A percentile compares a stretch with the other conserved stretches of the same genome.
phyloP scores from a whole-genome alignment of 2,888 invertebrate species.

The Linnaemya vulpina region DNA sequence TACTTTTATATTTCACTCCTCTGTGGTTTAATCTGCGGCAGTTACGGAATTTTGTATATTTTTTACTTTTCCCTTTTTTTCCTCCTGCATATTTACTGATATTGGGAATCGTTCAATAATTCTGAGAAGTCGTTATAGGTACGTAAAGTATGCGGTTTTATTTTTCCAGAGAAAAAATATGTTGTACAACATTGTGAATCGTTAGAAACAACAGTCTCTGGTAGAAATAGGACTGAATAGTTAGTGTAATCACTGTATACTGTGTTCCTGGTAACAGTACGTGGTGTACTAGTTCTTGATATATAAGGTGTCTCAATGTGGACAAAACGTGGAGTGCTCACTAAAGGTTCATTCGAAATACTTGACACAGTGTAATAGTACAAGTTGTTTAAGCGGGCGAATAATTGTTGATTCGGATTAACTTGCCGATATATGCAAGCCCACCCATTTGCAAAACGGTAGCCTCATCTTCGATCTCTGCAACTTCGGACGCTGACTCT shows the following conservation, averaged over 20 bases:
- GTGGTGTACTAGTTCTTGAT: no score
- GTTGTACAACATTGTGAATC: not conserved
- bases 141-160: not conserved
- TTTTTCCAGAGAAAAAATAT: not conserved
- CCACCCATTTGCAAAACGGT: not conserved
- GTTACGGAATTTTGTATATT: no score
- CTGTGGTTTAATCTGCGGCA: no score
- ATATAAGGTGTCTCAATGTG: no score
- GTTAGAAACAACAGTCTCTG: not conserved
- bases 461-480: not conserved
- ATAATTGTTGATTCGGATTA: conserved; percentile 7
- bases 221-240: not conserved
- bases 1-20: no score
- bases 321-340: no score
- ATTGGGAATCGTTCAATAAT: not conserved
- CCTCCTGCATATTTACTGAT: not conserved
- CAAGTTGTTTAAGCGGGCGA: not conserved
- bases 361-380: not conserved
- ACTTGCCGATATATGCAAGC: no score
- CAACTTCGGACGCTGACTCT: not conserved
- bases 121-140: not conserved
- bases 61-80: no score
- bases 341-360: not conserved
- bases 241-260: not conserved
- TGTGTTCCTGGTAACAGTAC: not conserved